Evolutionary conservation across 2,113 vertebrate genomes (phyloP).

Genomic region (Ranitomeya imitator): DNA sequence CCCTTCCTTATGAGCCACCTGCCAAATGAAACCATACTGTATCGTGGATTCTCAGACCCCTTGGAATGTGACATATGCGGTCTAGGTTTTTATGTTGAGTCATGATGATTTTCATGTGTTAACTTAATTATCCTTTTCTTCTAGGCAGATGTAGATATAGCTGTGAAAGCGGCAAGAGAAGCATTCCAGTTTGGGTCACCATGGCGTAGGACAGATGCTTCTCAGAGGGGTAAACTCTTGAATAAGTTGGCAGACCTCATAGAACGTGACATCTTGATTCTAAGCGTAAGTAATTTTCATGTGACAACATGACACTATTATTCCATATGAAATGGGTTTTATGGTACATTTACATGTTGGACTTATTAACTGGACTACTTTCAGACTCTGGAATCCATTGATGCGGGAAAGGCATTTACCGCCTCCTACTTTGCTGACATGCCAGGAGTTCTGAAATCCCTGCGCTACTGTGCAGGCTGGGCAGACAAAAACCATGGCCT

Average conservation of each 20-base stretch:
- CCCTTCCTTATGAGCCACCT: no score
- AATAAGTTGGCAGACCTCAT: conserved; percentile 82
- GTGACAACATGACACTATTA: not conserved
- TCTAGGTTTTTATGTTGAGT: not conserved
- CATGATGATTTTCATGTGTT: not conserved
- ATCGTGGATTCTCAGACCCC: not conserved
- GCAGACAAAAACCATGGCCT: conserved; percentile 87
- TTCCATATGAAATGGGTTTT: not conserved
- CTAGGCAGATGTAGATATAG: conserved; percentile 82
- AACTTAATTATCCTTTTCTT: not conserved
- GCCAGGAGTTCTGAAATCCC: conserved; percentile 76
- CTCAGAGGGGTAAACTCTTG: conserved; percentile 78
- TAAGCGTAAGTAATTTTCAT: conserved; percentile 77
- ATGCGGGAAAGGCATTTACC: conserved; percentile 84
- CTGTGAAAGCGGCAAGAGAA: conserved; percentile 81
- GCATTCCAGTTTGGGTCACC: conserved; percentile 84
- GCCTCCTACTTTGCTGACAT: conserved; percentile 79
- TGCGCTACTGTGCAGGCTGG: conserved; percentile 87
- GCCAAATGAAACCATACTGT: no score
- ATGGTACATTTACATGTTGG: not conserved
- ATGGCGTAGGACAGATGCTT: conserved; percentile 88
- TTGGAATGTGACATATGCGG: not conserved
- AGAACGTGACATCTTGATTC: conserved; percentile 78
- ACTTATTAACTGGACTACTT: conserved; percentile 30
- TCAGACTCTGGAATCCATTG: conserved; percentile 83